Percentiles rank a stretch among this genome's conserved stretches.
Evolutionary conservation across 2,797 vertebrate genomes (phyloP).

Genomic region (Phylloscopus collybita): DNA sequence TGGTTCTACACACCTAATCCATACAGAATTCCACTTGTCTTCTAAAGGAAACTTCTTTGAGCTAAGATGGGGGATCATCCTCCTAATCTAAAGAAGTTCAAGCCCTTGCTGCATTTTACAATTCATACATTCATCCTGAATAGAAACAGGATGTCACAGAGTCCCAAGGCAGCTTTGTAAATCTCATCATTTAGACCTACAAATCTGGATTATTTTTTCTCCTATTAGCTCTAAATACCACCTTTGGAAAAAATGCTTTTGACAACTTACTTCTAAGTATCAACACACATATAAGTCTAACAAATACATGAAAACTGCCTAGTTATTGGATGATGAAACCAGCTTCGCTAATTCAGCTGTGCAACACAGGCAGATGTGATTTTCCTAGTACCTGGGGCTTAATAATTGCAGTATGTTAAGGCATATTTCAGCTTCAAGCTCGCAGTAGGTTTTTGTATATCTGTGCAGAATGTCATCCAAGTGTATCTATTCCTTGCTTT

Average conservation of each 20-base stretch:
- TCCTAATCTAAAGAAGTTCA: constrained; percentile 49
- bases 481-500: background rate
- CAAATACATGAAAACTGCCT: constrained; percentile 25
- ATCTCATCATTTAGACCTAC: background rate
- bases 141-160: constrained; percentile 5
- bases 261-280: constrained; percentile 54
- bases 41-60: background rate
- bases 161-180: background rate
- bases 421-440: constrained; percentile 32
- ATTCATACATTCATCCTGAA: background rate
- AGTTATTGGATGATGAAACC: constrained; percentile 1
- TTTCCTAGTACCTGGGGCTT: constrained; percentile 45
- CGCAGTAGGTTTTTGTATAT: background rate
- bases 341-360: constrained; percentile 13
- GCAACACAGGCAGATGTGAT: background rate
- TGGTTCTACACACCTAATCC: background rate
- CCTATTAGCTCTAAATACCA: constrained; percentile 14
- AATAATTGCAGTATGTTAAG: constrained; percentile 1
- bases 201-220: constrained; percentile 44
- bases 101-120: background rate
- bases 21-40: background rate
- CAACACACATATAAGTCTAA: constrained; percentile 10
- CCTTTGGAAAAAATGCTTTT: constrained; percentile 38
- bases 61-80: constrained; percentile 11
- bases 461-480: background rate